Evolutionary conservation across 2,888 invertebrate genomes (phyloP).

Genomic region (Glomeris marginata): DNA sequence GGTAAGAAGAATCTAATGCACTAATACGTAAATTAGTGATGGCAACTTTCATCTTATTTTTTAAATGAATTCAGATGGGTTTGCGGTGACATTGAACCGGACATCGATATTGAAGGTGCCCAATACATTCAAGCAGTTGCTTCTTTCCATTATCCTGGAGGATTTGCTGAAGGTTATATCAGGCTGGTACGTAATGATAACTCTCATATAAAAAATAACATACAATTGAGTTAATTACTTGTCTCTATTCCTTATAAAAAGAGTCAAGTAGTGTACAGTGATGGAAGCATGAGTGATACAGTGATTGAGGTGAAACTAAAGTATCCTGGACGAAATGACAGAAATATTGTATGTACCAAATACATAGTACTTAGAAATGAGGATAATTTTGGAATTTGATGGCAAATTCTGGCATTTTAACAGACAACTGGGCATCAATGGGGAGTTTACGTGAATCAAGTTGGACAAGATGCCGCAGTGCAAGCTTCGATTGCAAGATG

Average conservation of each 20-base stretch:
- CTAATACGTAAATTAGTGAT: neutral
- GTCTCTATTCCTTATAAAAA: constrained; percentile 27
- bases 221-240: neutral
- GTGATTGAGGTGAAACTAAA: constrained; percentile 72
- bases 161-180: constrained; percentile 71
- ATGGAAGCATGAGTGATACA: constrained; percentile 76
- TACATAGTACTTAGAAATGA: neutral
- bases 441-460: constrained; percentile 81
- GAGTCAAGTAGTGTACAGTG: constrained; percentile 73
- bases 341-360: constrained; percentile 37
- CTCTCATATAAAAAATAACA: neutral
- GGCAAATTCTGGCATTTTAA: neutral
- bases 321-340: constrained; percentile 71
- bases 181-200: constrained; percentile 45
- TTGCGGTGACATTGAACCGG: constrained; percentile 69
- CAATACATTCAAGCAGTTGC: constrained; percentile 72
- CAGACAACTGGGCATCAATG: constrained; percentile 72
- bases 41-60: constrained; percentile 1
- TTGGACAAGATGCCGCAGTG: constrained; percentile 79
- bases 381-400: neutral
- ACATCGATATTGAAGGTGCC: constrained; percentile 74
- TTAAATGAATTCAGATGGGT: constrained; percentile 47
- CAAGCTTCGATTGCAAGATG: constrained; percentile 62
- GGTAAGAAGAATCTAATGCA: constrained; percentile 1
- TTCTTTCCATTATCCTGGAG: constrained; percentile 77